Conservation (phyloP, 2,797 vertebrate species). For the Melanotaenia pygmaea region DNA sequence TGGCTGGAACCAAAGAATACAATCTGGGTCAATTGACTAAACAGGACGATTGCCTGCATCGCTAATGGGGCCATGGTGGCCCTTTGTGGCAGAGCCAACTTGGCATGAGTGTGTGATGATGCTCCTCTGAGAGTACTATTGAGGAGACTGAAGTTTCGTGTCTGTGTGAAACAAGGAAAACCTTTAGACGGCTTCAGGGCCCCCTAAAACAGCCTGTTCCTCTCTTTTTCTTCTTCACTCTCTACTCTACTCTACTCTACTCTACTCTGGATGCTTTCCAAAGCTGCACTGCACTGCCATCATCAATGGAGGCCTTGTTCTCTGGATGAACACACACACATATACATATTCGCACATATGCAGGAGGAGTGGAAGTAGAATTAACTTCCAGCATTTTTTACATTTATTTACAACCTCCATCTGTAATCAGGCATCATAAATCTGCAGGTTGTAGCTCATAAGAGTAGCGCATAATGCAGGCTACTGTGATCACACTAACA, state of each 20-base stretch:
- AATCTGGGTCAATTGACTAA: conserved; percentile 63
- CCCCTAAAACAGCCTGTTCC: conserved; percentile 51
- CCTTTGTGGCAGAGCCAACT: conserved; percentile 70
- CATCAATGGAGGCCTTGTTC: conserved; percentile 82
- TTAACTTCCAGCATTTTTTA: neutral
- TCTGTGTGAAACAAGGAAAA: conserved; percentile 59
- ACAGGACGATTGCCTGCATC: conserved; percentile 27
- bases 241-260: conserved; percentile 60
- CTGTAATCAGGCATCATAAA: neutral
- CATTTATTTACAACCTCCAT: neutral
- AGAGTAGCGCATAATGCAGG: too few species aligned
- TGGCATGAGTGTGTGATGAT: conserved; percentile 61
- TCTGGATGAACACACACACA: conserved; percentile 22
- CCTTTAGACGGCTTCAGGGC: conserved; percentile 30
- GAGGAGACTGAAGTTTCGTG: conserved; percentile 67
- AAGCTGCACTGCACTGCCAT: conserved; percentile 21
- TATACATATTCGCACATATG: neutral
- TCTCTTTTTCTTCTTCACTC: conserved; percentile 13
- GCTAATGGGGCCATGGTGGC: conserved; percentile 49
- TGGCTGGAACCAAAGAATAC: conserved; percentile 34
- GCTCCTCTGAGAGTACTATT: conserved; percentile 66
- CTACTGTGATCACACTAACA: neutral
- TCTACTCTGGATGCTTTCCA: conserved; percentile 62
- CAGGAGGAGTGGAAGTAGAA: neutral
- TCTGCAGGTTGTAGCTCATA: neutral